Evolutionary conservation across 1,140 invertebrate species (phyloP).

Genomic region (Cyclina sinensis): DNA sequence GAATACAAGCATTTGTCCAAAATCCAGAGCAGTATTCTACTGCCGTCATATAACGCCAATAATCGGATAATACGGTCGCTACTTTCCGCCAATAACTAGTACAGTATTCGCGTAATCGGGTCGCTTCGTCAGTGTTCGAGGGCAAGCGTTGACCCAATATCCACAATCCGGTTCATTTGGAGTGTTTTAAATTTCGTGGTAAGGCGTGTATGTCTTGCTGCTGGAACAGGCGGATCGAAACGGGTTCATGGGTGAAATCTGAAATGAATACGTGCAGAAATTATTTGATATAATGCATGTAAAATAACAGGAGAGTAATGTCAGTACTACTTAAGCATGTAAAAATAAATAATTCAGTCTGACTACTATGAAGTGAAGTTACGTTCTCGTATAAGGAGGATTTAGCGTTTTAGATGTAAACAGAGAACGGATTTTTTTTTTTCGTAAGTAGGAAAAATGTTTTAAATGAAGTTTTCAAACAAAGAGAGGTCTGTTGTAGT

Average conservation of each 20-base stretch:
- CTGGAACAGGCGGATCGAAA: constrained; percentile 18
- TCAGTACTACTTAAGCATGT: too few species aligned
- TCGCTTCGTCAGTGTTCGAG: constrained; percentile 55
- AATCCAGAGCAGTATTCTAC: background rate
- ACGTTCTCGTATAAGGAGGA: too few species aligned
- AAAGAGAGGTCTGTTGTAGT: too few species aligned
- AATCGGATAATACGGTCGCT: background rate
- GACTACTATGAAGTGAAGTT: too few species aligned
- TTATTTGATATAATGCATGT: too few species aligned
- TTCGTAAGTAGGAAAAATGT: too few species aligned
- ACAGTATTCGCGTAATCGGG: constrained; percentile 14
- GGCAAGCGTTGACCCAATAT: constrained; percentile 46
- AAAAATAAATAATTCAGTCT: too few species aligned
- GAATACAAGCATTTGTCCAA: too few species aligned
- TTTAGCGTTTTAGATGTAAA: too few species aligned
- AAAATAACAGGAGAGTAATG: too few species aligned
- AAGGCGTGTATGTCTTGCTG: background rate
- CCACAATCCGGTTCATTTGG: constrained; percentile 37
- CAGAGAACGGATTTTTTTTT: too few species aligned
- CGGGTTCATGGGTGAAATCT: background rate
- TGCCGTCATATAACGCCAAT: background rate
- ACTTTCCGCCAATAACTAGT: background rate
- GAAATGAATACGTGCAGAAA: background rate
- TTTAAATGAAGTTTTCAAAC: too few species aligned
- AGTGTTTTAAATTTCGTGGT: background rate